A percentile compares a stretch with the other conserved stretches of the same genome.
These are phyloP conservation scores for Cassiopea xamachana DNA, from an alignment of 30 jellyfish, hydroid and myxozoan species.

Conservation along the genomic window DNA sequence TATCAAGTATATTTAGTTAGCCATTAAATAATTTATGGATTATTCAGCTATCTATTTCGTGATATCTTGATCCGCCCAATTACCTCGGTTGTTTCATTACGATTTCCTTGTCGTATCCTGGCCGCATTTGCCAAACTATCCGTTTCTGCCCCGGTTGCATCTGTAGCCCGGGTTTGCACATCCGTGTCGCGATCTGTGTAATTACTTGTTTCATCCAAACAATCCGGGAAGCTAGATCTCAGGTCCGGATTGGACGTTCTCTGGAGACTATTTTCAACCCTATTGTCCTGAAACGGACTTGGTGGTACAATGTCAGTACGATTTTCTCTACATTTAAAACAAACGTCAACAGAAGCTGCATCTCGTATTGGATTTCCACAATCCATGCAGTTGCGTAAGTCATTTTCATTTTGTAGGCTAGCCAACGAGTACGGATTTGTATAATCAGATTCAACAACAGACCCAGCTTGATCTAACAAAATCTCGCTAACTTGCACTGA, in stretches of 20 bases:
- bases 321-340: conserved; percentile 29
- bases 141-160: conserved; percentile 32
- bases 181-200: conserved; percentile 77
- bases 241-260: conserved; percentile 30
- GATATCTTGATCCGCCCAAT: not conserved
- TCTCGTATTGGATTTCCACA: conserved; percentile 42
- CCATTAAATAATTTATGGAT: not conserved
- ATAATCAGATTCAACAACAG: conserved; percentile 12
- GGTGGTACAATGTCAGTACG: conserved; percentile 7
- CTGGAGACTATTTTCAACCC: conserved; percentile 20
- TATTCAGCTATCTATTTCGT: not conserved
- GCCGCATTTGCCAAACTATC: conserved; percentile 78
- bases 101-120: conserved; percentile 55
- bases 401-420: conserved; percentile 21
- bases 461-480: conserved; percentile 25
- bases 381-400: conserved; percentile 38
- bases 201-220: conserved; percentile 51
- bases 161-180: conserved; percentile 54
- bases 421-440: conserved; percentile 40
- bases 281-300: conserved; percentile 15
- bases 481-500: conserved; percentile 76
- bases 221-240: conserved; percentile 69
- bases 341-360: conserved; percentile 11
- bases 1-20: no score
- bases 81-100: conserved; percentile 54